Conservation (phyloP, 2,797 vertebrate genomes). For the Spinibarbus caldwelli region DNA sequence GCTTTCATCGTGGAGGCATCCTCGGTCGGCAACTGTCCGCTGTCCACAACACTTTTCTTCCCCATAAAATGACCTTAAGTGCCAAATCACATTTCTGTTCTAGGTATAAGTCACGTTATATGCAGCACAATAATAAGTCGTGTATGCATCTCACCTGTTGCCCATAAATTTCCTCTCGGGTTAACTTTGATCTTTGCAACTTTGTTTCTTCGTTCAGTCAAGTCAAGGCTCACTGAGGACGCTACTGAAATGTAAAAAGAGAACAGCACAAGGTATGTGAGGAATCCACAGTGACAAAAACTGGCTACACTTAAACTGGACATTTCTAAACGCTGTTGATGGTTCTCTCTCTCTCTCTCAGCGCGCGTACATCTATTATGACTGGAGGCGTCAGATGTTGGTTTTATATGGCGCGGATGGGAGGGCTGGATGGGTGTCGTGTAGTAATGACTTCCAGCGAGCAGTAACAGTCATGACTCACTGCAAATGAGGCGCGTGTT, state of each 20-base stretch:
- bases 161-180: conserved; percentile 92
- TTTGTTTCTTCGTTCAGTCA: conserved; percentile 83
- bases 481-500: not conserved
- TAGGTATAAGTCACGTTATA: not conserved
- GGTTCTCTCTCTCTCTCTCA: conserved; percentile 21
- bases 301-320: conserved; percentile 64
- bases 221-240: conserved; percentile 79
- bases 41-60: conserved; percentile 86
- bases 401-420: conserved; percentile 43
- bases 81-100: conserved; percentile 30
- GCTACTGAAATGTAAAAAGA: conserved; percentile 74
- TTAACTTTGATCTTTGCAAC: conserved; percentile 88
- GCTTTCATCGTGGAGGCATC: conserved; percentile 65
- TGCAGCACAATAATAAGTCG: conserved; percentile 6
- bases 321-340: conserved; percentile 65
- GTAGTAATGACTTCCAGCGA: not conserved
- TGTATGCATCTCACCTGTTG: conserved; percentile 82
- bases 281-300: conserved; percentile 70
- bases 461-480: not conserved
- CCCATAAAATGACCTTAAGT: conserved; percentile 92
- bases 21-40: conserved; percentile 66
- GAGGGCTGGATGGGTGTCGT: conserved; percentile 35
- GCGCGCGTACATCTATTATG: not conserved
- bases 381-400: conserved; percentile 11
- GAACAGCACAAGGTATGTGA: conserved; percentile 79